Percentiles rank a stretch among this genome's conserved stretches.
Conservation (phyloP, 2,797 vertebrate genomes). For the Tokudaia muenninki region DNA sequence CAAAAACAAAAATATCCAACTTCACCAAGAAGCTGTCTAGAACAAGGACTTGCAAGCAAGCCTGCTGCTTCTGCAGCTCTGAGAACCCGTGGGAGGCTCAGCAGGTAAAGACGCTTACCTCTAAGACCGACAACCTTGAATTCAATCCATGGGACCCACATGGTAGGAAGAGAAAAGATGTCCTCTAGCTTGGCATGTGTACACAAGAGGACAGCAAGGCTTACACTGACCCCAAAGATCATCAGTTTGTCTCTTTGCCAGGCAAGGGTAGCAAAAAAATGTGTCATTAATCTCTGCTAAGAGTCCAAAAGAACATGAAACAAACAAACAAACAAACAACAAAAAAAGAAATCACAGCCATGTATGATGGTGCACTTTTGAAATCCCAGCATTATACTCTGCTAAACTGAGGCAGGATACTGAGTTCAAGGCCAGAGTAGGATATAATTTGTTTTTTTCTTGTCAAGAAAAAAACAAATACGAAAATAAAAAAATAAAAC, state of each 20-base stretch:
- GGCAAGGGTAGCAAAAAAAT: not conserved
- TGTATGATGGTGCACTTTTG: not conserved
- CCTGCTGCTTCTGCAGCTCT: not conserved
- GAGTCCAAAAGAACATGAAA: constrained; percentile 42
- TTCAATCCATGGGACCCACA: not conserved
- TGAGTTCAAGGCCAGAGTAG: not conserved
- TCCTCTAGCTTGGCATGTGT: not conserved
- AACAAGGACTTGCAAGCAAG: not conserved
- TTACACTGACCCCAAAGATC: constrained; percentile 1
- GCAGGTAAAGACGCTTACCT: not conserved
- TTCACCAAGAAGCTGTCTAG: constrained; percentile 4
- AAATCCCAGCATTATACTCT: not conserved
- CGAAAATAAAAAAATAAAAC: not conserved
- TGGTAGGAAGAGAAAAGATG: not conserved
- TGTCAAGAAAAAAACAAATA: not conserved
- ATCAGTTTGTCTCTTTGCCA: not conserved
- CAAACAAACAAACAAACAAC: too few species aligned
- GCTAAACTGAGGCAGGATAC: not conserved
- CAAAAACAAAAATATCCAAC: not conserved
- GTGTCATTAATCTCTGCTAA: constrained; percentile 15
- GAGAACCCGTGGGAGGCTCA: not conserved
- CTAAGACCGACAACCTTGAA: not conserved
- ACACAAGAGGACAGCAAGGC: not conserved
- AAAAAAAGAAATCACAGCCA: not conserved
- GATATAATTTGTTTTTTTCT: too few species aligned